Percentiles rank a stretch among this genome's conserved stretches.
phyloP scores from a whole-genome alignment of 2,113 vertebrate genomes.

The Phoenicopterus ruber region DNA sequence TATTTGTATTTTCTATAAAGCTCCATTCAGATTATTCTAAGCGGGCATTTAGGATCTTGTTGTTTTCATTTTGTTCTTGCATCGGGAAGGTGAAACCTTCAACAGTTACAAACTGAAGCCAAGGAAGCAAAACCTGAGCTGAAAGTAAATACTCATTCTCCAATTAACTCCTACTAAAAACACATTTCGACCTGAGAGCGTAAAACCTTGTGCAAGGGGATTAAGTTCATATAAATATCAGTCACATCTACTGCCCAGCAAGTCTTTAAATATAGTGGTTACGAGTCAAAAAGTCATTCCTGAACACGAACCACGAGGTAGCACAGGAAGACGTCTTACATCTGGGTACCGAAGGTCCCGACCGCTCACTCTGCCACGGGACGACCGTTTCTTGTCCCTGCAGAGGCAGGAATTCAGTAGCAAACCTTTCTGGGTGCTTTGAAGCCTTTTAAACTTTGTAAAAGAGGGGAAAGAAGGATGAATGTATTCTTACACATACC shows the following conservation, averaged over 20 bases:
- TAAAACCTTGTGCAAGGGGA: background rate
- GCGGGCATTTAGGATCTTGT: background rate
- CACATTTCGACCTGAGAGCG: background rate
- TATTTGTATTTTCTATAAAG: constrained; percentile 35
- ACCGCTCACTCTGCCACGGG: background rate
- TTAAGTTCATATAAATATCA: background rate
- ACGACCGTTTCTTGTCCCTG: background rate
- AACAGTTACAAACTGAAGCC: background rate
- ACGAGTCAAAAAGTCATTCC: background rate
- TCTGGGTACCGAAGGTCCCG: background rate
- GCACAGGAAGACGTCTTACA: background rate
- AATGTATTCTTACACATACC: background rate
- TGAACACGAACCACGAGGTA: background rate
- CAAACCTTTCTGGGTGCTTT: background rate
- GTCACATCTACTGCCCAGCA: background rate
- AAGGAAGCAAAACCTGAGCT: constrained; percentile 36
- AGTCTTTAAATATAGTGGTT: background rate
- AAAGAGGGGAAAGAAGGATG: background rate
- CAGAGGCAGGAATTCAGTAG: background rate
- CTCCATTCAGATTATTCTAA: constrained; percentile 36
- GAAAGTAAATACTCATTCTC: background rate
- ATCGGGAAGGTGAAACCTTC: constrained; percentile 23
- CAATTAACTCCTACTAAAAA: background rate
- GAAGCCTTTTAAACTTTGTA: background rate
- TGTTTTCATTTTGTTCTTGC: constrained; percentile 36